Base-by-base conservation (phyloP, 2,888 invertebrate species). In the Macropis europaea region DNA sequence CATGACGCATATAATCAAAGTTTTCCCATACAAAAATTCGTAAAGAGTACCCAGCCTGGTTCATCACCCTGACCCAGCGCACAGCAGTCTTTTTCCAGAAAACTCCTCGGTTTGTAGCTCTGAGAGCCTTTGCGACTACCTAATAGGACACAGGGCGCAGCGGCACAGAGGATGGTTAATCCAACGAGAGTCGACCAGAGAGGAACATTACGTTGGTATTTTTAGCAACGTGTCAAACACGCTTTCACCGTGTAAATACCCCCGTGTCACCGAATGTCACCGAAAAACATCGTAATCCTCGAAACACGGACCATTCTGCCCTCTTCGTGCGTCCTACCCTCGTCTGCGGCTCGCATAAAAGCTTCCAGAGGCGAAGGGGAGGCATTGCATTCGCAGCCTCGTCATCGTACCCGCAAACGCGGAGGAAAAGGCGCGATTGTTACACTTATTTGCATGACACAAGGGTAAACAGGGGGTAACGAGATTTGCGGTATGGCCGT, bases 381-480 rank as follows among this genome's bases (percentile, higher is more conserved):
- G 22, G n/a, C 42, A n/a, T 36, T 17, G 56, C 53, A 43, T 53
- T 54, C 38, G 40, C 50, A 48, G 61, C 11, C 40, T 28, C 43
- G 53, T 56, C 32, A 42, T 47, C 40, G 15, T 30, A 28, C 32
- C 17, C 9, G 19, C 52, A n/a, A 54, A 34, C 13, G 22, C 19
- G 40, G 15, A 36, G 48, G 52, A 64, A 77, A 77, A 68, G 67
- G 72, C 76, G 69, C 76, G 82, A 86, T 85, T 83, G 84, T 85
- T 80, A 79, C 70, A 69, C 79, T 79, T 78, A 88, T 88, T 88
- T 88, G 85, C 88, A 88, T 88, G 81, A 88, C 85, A 88, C 74
- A 82, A 77, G 81, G 70, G 85, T 82, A 86, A 86, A 87, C 85
- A 85, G 80, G 63, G n/a, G 84, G 81, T 84, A 86, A 84, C 82